Evolutionary conservation across 2,113 vertebrate species (phyloP).

Genomic region (Pongo pygmaeus): DNA sequence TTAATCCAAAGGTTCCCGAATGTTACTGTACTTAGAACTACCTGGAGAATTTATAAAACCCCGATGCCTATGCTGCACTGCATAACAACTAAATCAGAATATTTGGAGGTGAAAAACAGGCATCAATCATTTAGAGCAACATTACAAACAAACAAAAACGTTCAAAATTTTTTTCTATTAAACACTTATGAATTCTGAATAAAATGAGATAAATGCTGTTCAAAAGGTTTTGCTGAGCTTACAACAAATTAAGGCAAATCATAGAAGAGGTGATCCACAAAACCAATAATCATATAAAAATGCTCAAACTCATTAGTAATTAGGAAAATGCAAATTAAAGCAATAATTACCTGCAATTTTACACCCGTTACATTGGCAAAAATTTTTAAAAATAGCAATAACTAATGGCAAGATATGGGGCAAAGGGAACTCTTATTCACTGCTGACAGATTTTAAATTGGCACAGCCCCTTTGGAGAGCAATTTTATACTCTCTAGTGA

Average conservation of each 20-base stretch:
- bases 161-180: not conserved
- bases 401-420: not conserved
- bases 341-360: slow-evolving; percentile 47
- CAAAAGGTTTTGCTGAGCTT: not conserved
- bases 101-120: not conserved
- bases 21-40: not conserved
- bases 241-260: not conserved
- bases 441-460: not conserved
- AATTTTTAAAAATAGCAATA: not conserved
- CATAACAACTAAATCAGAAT: not conserved
- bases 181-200: not conserved
- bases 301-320: slow-evolving; percentile 12
- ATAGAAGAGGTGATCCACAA: not conserved
- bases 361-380: slow-evolving; percentile 20
- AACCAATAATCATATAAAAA: not conserved
- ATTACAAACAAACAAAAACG: not conserved
- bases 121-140: not conserved
- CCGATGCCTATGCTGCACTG: fast-evolving
- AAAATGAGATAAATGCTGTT: not conserved
- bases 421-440: not conserved
- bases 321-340: slow-evolving; percentile 46
- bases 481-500: not conserved
- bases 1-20: not conserved
- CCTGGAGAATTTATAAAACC: not conserved
- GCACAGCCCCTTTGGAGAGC: not conserved